A percentile compares a stretch with the other conserved stretches of the same genome.
phyloP scores from a whole-genome alignment of 2,113 vertebrate genomes.

The Rhynchopsitta pachyrhyncha region DNA sequence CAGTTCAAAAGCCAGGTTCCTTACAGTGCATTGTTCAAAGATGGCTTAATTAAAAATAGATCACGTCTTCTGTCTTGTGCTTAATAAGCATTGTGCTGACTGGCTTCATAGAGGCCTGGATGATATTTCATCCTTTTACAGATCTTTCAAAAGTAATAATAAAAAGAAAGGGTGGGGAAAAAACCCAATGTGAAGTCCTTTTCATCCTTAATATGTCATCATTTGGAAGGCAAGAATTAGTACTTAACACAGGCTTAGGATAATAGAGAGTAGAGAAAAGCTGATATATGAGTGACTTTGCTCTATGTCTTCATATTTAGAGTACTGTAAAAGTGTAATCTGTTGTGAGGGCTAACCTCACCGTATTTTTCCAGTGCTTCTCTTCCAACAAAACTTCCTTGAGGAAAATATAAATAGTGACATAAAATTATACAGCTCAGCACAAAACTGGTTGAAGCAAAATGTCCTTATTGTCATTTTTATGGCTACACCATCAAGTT shows the following conservation, averaged over 20 bases:
- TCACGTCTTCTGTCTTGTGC: background rate
- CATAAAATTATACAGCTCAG: slow-evolving; percentile 63
- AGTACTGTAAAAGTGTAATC: slow-evolving; percentile 5
- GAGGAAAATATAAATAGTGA: slow-evolving; percentile 68
- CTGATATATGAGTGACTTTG: background rate
- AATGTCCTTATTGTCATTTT: slow-evolving; percentile 62
- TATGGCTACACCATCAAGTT: slow-evolving; percentile 31
- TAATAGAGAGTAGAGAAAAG: background rate
- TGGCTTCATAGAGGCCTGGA: background rate
- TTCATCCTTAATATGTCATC: slow-evolving; percentile 13
- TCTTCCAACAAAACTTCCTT: slow-evolving; percentile 19
- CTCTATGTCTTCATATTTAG: background rate
- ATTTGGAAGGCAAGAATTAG: slow-evolving; percentile 24
- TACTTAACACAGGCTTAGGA: background rate
- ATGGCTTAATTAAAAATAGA: slow-evolving; percentile 65
- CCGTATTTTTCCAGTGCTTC: background rate
- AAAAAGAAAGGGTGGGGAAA: background rate
- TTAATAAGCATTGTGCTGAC: slow-evolving; percentile 44
- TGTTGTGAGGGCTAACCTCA: background rate
- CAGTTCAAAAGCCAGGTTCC: slow-evolving; percentile 41
- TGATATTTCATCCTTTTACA: slow-evolving; percentile 33
- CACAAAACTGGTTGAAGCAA: slow-evolving; percentile 62
- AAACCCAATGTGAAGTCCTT: background rate
- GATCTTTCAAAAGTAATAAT: slow-evolving; percentile 42
- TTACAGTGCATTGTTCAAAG: slow-evolving; percentile 36